A percentile compares a stretch with the other conserved stretches of the same genome.
phyloP scores from a whole-genome alignment of 2,113 vertebrate genomes.

The Lipotes vexillifer region DNA sequence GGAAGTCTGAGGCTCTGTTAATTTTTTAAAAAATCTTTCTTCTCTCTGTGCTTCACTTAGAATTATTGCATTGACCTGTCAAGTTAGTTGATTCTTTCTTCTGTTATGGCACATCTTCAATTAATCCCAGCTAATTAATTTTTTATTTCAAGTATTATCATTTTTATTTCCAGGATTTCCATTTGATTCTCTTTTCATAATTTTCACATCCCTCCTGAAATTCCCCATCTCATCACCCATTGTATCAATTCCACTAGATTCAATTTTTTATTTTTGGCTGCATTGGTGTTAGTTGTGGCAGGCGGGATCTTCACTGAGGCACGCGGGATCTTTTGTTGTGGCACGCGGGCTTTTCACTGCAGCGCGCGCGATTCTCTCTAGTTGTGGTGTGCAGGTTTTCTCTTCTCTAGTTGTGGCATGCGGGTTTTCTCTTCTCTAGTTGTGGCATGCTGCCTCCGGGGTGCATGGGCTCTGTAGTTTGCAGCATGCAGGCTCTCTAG shows the following conservation, averaged over 20 bases:
- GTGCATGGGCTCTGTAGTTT: too few relatives aligned
- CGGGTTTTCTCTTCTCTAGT: too few relatives aligned
- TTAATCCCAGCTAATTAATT: not conserved
- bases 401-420: too few relatives aligned
- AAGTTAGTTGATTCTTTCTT: not conserved
- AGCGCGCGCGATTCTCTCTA: too few relatives aligned
- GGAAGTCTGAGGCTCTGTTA: not conserved
- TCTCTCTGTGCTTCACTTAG: not conserved
- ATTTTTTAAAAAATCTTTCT: not conserved
- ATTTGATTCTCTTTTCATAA: not conserved
- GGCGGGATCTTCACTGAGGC: too few relatives aligned
- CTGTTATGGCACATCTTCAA: not conserved
- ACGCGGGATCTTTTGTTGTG: too few relatives aligned
- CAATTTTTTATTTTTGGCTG: too few relatives aligned
- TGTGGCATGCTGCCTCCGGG: too few relatives aligned
- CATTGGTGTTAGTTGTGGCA: too few relatives aligned
- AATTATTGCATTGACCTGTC: not conserved
- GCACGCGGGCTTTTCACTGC: too few relatives aligned
- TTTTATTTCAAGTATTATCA: not conserved
- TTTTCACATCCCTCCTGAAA: not conserved
- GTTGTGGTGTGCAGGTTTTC: too few relatives aligned
- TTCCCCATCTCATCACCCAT: not conserved
- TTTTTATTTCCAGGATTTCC: not conserved
- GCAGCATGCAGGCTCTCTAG: too few relatives aligned
- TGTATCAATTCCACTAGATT: not conserved